Conservation (phyloP, 2,888 invertebrate species). For the Geophilus truncorum region DNA sequence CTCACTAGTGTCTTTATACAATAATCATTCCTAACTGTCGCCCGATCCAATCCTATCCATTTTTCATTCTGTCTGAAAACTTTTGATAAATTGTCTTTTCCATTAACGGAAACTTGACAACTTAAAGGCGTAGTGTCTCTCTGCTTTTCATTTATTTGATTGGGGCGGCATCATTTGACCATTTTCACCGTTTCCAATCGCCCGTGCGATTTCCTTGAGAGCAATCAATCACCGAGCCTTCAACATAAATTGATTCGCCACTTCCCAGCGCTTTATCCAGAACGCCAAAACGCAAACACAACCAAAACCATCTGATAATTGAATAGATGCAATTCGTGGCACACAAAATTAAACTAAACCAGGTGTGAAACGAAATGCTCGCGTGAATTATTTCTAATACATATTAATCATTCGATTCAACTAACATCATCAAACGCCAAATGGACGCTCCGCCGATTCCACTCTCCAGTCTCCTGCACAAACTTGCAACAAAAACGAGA, state of each 20-base stretch:
- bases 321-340: neutral
- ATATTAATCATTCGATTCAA: conserved; percentile 18
- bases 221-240: neutral
- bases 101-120: conserved; percentile 7
- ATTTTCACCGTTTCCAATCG: neutral
- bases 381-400: neutral
- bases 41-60: neutral
- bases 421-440: conserved; percentile 8
- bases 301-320: neutral
- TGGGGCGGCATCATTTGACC: neutral
- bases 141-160: neutral
- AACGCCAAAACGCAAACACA: neutral
- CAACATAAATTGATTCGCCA: neutral
- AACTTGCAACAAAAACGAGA: neutral
- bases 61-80: conserved; percentile 14
- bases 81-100: conserved; percentile 22
- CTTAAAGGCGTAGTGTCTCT: neutral
- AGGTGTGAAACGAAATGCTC: neutral
- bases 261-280: neutral
- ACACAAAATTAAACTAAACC: neutral
- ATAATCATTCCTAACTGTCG: conserved; percentile 17
- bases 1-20: conserved; percentile 1
- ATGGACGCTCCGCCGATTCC: neutral
- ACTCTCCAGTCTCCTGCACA: neutral
- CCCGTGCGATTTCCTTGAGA: neutral